These are phyloP conservation scores for Okamejei kenojei DNA, from an alignment of 2,797 vertebrate species.

Conservation along the genomic window DNA sequence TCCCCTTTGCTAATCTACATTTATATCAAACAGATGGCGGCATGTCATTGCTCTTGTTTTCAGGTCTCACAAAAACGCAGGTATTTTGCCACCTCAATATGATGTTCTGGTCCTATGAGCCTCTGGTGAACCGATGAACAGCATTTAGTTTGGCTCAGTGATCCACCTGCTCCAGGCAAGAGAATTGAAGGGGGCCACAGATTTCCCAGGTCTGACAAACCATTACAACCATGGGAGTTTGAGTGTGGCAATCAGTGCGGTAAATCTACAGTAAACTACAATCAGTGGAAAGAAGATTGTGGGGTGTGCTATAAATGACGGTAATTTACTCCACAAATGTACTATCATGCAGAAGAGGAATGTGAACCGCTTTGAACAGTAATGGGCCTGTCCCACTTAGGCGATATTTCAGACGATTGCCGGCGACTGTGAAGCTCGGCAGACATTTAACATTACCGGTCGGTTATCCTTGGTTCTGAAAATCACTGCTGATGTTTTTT, in stretches of 20 bases:
- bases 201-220: not conserved
- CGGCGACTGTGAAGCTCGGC: no score
- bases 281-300: not conserved
- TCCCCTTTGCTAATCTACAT: not conserved
- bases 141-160: not conserved
- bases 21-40: not conserved
- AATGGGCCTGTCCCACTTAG: no score
- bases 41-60: not conserved
- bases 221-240: not conserved
- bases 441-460: no score
- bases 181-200: not conserved
- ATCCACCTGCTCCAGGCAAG: not conserved
- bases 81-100: not conserved
- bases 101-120: not conserved
- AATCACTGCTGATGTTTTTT: no score
- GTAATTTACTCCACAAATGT: not conserved
- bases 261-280: no score
- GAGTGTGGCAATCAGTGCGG: not conserved
- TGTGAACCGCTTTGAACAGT: no score
- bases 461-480: no score
- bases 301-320: not conserved
- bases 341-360: not conserved
- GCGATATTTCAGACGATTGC: no score
- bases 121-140: not conserved
- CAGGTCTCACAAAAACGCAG: no score